Evolutionary conservation across 1,140 invertebrate genomes (phyloP).

Genomic region (Aphis gossypii): DNA sequence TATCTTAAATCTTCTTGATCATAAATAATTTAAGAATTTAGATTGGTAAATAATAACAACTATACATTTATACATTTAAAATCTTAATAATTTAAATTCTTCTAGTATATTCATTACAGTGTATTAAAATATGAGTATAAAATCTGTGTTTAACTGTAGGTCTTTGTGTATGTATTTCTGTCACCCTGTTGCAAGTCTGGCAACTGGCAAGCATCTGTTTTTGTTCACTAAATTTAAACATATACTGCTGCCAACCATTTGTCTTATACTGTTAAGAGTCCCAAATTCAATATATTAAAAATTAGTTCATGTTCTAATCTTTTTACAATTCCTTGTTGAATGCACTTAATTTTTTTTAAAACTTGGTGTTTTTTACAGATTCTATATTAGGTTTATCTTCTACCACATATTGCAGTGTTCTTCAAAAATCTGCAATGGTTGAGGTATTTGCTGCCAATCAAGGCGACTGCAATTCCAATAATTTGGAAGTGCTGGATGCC

Average conservation of each 20-base stretch:
- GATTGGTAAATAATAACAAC: too few relatives aligned
- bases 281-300: slow-evolving; percentile 46
- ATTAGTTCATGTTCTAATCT: slow-evolving; percentile 40
- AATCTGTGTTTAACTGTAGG: background rate
- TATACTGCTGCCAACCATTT: slow-evolving; percentile 47
- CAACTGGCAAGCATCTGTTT: slow-evolving; percentile 53
- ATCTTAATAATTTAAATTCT: background rate
- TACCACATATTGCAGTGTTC: slow-evolving; percentile 32
- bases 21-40: background rate
- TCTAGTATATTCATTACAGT: background rate
- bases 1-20: background rate
- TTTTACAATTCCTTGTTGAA: background rate
- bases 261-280: slow-evolving; percentile 7
- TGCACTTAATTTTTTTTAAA: background rate
- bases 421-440: slow-evolving; percentile 50
- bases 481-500: slow-evolving; percentile 42
- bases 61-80: background rate
- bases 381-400: slow-evolving; percentile 50
- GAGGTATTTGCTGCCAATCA: slow-evolving; percentile 52
- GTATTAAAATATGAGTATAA: slow-evolving; percentile 25
- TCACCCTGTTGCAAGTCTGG: slow-evolving; percentile 38
- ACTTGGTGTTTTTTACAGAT: slow-evolving; percentile 18
- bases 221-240: slow-evolving; percentile 57
- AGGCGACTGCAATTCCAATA: slow-evolving; percentile 59
- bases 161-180: slow-evolving; percentile 49